Conservation (phyloP, 2,797 vertebrate species). For the Fratercula arctica region DNA sequence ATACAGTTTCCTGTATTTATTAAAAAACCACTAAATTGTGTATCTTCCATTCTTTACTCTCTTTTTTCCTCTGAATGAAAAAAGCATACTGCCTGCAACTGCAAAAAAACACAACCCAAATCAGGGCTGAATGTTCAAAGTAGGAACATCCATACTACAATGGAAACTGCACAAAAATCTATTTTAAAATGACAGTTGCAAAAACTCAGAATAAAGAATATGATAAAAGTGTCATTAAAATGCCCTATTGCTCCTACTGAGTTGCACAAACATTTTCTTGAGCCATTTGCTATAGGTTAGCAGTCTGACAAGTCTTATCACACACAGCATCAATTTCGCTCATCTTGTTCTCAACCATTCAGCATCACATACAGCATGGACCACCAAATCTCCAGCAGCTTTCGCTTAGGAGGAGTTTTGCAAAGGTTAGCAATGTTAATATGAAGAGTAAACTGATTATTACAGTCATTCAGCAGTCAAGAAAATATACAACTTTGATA, state of each 20-base stretch:
- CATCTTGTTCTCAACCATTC: background rate
- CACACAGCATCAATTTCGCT: background rate
- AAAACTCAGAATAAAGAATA: background rate
- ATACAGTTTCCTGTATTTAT: conserved; percentile 44
- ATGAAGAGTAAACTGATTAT: background rate
- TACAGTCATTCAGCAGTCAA: background rate
- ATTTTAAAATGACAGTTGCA: background rate
- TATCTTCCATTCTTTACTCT: background rate
- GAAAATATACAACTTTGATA: conserved; percentile 1
- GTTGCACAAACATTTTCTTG: background rate
- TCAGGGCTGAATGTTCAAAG: background rate
- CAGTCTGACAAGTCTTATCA: background rate
- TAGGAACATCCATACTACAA: background rate
- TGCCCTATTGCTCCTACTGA: background rate
- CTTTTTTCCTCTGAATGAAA: background rate
- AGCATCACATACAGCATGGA: background rate
- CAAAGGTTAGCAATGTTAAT: background rate
- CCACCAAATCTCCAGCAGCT: background rate
- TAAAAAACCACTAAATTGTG: conserved; percentile 15
- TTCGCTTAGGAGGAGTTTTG: background rate
- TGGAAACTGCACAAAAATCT: background rate
- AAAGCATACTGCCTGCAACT: background rate
- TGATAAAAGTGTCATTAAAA: background rate
- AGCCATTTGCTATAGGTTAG: background rate
- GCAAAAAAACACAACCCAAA: background rate